These are phyloP conservation scores for Hybognathus amarus DNA, from an alignment of 2,797 vertebrate genomes.

Conservation along the genomic window DNA sequence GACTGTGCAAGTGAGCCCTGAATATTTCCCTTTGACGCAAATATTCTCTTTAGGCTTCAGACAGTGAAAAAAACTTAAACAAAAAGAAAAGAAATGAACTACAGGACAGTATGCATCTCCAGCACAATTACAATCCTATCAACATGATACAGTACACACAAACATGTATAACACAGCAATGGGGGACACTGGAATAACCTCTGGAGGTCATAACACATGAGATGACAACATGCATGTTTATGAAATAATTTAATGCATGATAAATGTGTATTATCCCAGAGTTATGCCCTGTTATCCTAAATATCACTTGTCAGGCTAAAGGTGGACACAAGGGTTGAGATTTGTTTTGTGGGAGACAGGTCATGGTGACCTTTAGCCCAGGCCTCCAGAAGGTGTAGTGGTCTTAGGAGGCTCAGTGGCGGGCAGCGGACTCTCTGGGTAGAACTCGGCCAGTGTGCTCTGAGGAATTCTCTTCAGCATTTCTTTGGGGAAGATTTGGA, in stretches of 20 bases:
- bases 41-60: constrained; percentile 30
- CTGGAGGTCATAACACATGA: constrained; percentile 14
- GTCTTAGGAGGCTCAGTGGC: constrained; percentile 70
- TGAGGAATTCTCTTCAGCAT: constrained; percentile 99
- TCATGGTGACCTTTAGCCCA: background rate
- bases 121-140: constrained; percentile 44
- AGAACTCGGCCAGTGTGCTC: constrained; percentile 93
- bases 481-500: constrained; percentile 98
- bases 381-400: background rate
- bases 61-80: constrained; percentile 12
- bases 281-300: constrained; percentile 20
- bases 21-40: constrained; percentile 46
- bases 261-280: constrained; percentile 1
- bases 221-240: constrained; percentile 2
- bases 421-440: constrained; percentile 84
- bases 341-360: background rate
- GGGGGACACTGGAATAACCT: constrained; percentile 5
- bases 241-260: background rate
- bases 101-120: constrained; percentile 42
- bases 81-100: background rate
- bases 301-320: constrained; percentile 34
- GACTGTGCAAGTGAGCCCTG: constrained; percentile 2
- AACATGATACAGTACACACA: constrained; percentile 61
- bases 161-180: constrained; percentile 65
- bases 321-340: background rate